phyloP scores from a whole-genome alignment of 2,888 invertebrate species.

The Nephrocerus scutellatus region DNA sequence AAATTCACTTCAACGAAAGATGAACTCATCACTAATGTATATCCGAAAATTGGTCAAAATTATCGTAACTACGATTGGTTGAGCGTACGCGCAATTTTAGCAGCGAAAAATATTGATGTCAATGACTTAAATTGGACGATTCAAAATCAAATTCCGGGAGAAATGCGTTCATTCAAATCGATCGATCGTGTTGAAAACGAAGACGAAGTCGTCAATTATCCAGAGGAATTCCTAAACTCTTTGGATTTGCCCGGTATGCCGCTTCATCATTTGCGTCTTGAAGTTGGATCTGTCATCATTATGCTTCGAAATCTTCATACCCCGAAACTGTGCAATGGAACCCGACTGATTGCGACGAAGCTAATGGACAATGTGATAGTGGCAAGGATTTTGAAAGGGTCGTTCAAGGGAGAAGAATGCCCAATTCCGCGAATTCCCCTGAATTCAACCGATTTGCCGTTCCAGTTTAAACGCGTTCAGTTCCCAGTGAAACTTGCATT shows the following conservation, averaged over 20 bases:
- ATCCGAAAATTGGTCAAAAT: slow-evolving; percentile 12
- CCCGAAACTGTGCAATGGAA: slow-evolving; percentile 29
- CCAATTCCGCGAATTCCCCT: slow-evolving; percentile 31
- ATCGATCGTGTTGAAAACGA: slow-evolving; percentile 16
- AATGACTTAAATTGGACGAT: slow-evolving; percentile 9
- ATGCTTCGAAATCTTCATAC: slow-evolving; percentile 28
- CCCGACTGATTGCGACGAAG: slow-evolving; percentile 25
- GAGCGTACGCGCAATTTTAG: slow-evolving; percentile 6
- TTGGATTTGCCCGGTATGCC: slow-evolving; percentile 15
- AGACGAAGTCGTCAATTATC: slow-evolving; percentile 16
- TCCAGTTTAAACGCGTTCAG: slow-evolving; percentile 24
- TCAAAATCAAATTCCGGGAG: slow-evolving; percentile 15
- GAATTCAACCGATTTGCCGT: slow-evolving; percentile 25
- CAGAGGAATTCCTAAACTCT: slow-evolving; percentile 14
- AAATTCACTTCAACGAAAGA: slow-evolving; percentile 7
- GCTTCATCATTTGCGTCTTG: slow-evolving; percentile 21
- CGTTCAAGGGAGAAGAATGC: slow-evolving; percentile 20
- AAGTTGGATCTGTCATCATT: slow-evolving; percentile 30
- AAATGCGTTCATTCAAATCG: slow-evolving; percentile 14
- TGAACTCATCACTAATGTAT: slow-evolving; percentile 6
- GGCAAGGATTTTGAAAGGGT: slow-evolving; percentile 22
- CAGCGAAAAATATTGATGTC: slow-evolving; percentile 13
- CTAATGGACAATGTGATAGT: slow-evolving; percentile 28
- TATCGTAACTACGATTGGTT: slow-evolving; percentile 11
- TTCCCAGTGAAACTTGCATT: slow-evolving; percentile 6